Percentiles rank a stretch among this genome's conserved stretches.
These are phyloP conservation scores for Dendrocopos noguchii DNA, from an alignment of 2,113 vertebrate genomes.

Conservation along the genomic window DNA sequence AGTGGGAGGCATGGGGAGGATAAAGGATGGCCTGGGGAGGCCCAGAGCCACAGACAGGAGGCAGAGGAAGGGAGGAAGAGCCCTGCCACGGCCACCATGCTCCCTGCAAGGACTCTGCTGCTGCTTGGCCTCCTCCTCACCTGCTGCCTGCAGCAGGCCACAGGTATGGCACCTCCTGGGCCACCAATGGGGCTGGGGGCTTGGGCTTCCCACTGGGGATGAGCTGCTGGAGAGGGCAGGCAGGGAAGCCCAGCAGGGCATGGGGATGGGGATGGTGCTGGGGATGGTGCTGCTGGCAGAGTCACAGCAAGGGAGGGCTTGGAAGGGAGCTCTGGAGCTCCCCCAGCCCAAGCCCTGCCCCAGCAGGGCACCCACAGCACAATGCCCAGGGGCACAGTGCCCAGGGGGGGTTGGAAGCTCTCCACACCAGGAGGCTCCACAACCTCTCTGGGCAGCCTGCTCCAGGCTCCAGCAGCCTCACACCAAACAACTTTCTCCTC, in stretches of 20 bases:
- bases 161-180: neutral
- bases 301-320: neutral
- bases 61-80: neutral
- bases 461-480: no score
- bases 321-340: no score
- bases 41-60: fast-evolving
- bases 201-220: neutral
- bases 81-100: neutral
- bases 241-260: fast-evolving
- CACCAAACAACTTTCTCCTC: no score
- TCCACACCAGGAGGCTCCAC: no score
- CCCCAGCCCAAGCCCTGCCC: no score
- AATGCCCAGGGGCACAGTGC: no score
- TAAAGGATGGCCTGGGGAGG: fast-evolving
- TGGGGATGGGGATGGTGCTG: fast-evolving
- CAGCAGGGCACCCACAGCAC: no score
- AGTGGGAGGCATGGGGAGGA: neutral
- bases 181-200: neutral
- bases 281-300: neutral
- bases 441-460: no score
- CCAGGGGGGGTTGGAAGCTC: no score
- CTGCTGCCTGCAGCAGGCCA: neutral
- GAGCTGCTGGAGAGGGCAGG: fast-evolving
- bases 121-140: neutral
- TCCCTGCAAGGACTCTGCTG: neutral